Evolutionary conservation across 2,113 vertebrate species (phyloP).

Genomic region (Chamaea fasciata): DNA sequence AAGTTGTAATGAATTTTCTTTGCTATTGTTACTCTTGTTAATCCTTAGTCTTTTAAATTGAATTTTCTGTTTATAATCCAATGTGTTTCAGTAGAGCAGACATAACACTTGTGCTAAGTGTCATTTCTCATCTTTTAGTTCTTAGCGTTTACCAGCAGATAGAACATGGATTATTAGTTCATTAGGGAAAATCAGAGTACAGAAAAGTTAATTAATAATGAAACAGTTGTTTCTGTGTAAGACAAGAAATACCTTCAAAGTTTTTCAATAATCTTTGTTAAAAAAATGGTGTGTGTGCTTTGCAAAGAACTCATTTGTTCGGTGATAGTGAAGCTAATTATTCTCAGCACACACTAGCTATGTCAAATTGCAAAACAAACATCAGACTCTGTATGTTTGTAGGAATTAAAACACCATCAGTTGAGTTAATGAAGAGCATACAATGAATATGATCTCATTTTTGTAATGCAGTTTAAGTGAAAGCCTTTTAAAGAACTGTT

Average conservation of each 20-base stretch:
- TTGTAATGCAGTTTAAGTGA: slow-evolving; percentile 56
- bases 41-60: not conserved
- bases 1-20: not conserved
- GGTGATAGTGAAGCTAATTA: slow-evolving; percentile 65
- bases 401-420: slow-evolving; percentile 74
- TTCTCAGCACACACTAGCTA: slow-evolving; percentile 58
- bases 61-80: not conserved
- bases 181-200: slow-evolving; percentile 10
- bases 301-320: slow-evolving; percentile 64
- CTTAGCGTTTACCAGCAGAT: not conserved
- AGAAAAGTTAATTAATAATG: slow-evolving; percentile 59
- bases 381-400: slow-evolving; percentile 43
- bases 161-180: not conserved
- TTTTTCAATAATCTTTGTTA: slow-evolving; percentile 42
- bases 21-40: not conserved
- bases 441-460: slow-evolving; percentile 58
- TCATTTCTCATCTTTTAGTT: not conserved
- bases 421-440: slow-evolving; percentile 69
- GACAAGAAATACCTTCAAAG: not conserved
- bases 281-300: slow-evolving; percentile 37
- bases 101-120: not conserved
- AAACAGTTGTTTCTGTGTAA: slow-evolving; percentile 22
- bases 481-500: slow-evolving; percentile 52
- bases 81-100: not conserved
- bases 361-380: slow-evolving; percentile 63